Evolutionary conservation across 2,797 vertebrate species (phyloP).

Genomic region (Orestias chungarensis): DNA sequence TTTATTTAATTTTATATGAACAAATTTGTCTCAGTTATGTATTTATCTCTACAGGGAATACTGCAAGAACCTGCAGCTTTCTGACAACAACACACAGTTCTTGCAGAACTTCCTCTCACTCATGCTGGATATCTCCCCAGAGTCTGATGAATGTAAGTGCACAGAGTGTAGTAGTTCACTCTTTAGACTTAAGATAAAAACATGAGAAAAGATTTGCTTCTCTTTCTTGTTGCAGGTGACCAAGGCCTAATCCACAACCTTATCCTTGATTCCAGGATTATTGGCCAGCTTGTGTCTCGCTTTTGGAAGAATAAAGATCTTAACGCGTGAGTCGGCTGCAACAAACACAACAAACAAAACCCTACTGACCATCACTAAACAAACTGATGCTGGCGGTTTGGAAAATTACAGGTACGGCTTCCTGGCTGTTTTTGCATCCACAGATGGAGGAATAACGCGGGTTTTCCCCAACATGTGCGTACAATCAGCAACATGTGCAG

Average conservation of each 20-base stretch:
- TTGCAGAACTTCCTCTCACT: slow-evolving; percentile 96
- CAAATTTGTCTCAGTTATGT: slow-evolving; percentile 12
- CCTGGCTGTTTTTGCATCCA: slow-evolving; percentile 93
- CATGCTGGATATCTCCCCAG: slow-evolving; percentile 96
- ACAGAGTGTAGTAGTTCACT: neutral
- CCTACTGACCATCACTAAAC: neutral
- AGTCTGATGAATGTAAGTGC: slow-evolving; percentile 94
- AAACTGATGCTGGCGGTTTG: neutral
- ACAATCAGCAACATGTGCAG: slow-evolving; percentile 4
- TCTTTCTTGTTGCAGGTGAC: slow-evolving; percentile 81
- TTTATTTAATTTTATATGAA: slow-evolving; percentile 5
- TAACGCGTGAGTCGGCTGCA: slow-evolving; percentile 84
- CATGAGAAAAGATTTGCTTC: slow-evolving; percentile 5
- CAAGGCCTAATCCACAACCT: slow-evolving; percentile 96
- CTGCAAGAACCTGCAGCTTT: slow-evolving; percentile 94
- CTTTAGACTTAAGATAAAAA: neutral
- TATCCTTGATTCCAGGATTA: slow-evolving; percentile 95
- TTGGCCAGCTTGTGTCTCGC: slow-evolving; percentile 89
- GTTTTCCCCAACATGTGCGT: slow-evolving; percentile 96
- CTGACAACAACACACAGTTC: slow-evolving; percentile 98
- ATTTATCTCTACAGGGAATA: slow-evolving; percentile 85
- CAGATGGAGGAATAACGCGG: slow-evolving; percentile 94
- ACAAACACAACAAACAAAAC: neutral
- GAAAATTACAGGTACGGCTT: slow-evolving; percentile 90
- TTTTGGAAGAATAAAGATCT: slow-evolving; percentile 96